Conservation (phyloP, 2,113 vertebrate species). For the Cephalophus harveyi region DNA sequence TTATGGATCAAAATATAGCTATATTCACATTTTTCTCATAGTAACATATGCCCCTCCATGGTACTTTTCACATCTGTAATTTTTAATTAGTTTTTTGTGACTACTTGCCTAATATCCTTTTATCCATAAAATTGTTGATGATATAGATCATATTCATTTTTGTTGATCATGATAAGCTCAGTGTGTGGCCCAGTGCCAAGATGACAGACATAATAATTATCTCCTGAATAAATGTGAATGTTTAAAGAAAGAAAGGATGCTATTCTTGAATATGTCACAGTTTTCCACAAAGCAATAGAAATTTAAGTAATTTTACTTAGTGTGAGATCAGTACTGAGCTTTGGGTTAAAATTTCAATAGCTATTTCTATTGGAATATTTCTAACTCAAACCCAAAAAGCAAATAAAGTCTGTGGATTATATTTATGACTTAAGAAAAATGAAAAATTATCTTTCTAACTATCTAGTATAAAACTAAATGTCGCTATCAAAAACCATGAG, state of each 20-base stretch:
- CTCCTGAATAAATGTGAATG: not conserved
- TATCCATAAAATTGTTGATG: not conserved
- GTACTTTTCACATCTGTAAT: not conserved
- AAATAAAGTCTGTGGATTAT: not conserved
- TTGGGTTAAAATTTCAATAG: not conserved
- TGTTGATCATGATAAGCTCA: not conserved
- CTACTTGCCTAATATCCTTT: not conserved
- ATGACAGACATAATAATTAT: not conserved
- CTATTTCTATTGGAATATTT: not conserved
- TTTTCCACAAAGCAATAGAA: not conserved
- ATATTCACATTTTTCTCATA: not conserved
- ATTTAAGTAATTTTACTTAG: not conserved
- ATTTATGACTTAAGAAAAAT: not conserved
- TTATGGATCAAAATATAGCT: not conserved
- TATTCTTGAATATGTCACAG: not conserved
- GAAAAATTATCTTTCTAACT: not conserved
- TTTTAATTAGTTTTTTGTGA: not conserved
- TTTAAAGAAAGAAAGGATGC: not conserved
- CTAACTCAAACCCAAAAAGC: not conserved
- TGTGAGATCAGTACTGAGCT: not conserved
- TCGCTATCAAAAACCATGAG: not conserved
- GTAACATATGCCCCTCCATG: not conserved
- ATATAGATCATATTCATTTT: not conserved
- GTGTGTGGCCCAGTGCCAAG: not conserved
- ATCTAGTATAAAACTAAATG: not conserved